These are phyloP conservation scores for Danio albolineatus DNA, from an alignment of 2,797 vertebrate species.

Conservation along the genomic window DNA sequence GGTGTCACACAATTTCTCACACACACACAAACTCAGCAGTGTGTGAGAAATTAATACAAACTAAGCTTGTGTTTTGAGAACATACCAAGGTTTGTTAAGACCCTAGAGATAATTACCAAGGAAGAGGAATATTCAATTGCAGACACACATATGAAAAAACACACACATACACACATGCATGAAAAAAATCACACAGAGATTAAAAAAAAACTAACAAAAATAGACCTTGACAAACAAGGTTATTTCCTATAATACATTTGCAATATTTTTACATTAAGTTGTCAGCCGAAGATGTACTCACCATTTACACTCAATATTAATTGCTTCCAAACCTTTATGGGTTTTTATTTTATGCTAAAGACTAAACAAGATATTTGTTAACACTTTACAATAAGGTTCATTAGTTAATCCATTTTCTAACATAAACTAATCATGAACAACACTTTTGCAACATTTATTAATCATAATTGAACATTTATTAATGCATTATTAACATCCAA, in stretches of 20 bases:
- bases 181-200: slow-evolving; percentile 10
- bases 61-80: slow-evolving; percentile 71
- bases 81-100: slow-evolving; percentile 71
- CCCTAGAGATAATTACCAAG: slow-evolving; percentile 70
- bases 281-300: too few species aligned
- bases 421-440: too few species aligned
- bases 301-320: too few species aligned
- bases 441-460: too few species aligned
- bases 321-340: too few species aligned
- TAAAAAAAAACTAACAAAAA: background rate
- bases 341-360: too few species aligned
- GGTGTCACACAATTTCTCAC: background rate
- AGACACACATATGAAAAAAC: slow-evolving; percentile 23
- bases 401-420: too few species aligned
- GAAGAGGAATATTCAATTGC: slow-evolving; percentile 59
- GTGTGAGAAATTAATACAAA: slow-evolving; percentile 46
- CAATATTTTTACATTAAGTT: background rate
- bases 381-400: too few species aligned
- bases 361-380: too few species aligned
- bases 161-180: slow-evolving; percentile 32
- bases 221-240: background rate
- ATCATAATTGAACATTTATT: too few species aligned
- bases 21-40: slow-evolving; percentile 15
- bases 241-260: background rate
- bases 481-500: too few species aligned